phyloP scores from a whole-genome alignment of 1,140 invertebrate species.

The Lepidotrigona ventralis region DNA sequence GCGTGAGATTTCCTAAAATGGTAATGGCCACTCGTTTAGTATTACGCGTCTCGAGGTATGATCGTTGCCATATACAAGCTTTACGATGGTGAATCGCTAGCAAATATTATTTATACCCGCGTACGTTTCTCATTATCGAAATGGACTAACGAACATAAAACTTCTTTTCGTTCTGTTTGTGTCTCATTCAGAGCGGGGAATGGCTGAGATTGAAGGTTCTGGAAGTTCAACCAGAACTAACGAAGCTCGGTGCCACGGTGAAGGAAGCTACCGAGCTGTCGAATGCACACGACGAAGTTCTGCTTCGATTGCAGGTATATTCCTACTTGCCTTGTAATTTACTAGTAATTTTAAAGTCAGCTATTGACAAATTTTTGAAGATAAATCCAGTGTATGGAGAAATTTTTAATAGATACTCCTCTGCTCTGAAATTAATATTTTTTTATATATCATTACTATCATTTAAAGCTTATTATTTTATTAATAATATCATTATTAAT shows the following conservation, averaged over 20 bases:
- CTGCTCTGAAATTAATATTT: too few species aligned
- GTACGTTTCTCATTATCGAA: neutral
- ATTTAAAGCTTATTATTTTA: too few species aligned
- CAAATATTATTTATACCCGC: neutral
- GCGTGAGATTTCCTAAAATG: conserved; percentile 27
- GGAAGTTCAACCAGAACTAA: conserved; percentile 91
- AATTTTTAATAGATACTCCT: too few species aligned
- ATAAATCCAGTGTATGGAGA: too few species aligned
- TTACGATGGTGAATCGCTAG: neutral
- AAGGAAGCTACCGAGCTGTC: conserved; percentile 88
- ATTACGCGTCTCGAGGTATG: neutral
- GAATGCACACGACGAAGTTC: conserved; percentile 90
- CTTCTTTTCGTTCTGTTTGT: conserved; percentile 20
- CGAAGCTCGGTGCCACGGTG: conserved; percentile 88
- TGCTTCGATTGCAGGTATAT: conserved; percentile 89
- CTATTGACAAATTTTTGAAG: too few species aligned
- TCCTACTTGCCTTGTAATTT: neutral
- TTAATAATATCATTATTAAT: too few species aligned
- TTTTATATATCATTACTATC: too few species aligned
- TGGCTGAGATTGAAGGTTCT: conserved; percentile 92
- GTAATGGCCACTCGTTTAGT: conserved; percentile 6
- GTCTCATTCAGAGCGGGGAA: conserved; percentile 87
- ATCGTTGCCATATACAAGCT: conserved; percentile 29
- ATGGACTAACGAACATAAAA: neutral
- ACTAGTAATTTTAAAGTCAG: too few species aligned